phyloP scores from a whole-genome alignment of 2,113 vertebrate species.

The Alouatta palliata region DNA sequence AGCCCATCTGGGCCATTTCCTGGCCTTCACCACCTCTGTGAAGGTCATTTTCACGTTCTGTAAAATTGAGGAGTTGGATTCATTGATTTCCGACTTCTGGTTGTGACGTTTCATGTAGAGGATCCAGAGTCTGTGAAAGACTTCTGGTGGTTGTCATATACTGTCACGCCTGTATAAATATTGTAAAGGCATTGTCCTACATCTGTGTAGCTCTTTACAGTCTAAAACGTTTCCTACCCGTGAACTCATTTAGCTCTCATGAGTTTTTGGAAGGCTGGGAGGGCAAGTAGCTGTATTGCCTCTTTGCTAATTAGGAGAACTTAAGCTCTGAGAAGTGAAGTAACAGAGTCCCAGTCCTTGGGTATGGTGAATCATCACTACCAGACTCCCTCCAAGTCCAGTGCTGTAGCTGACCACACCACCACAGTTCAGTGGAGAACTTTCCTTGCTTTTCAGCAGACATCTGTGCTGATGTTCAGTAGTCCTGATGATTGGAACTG shows the following conservation, averaged over 20 bases:
- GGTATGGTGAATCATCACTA: not conserved
- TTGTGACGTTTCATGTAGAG: not conserved
- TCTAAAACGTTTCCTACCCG: not conserved
- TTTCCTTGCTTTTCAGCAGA: not conserved
- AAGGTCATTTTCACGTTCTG: not conserved
- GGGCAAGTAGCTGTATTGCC: not conserved
- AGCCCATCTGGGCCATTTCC: not conserved
- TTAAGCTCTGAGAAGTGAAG: not conserved
- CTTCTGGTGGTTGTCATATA: not conserved
- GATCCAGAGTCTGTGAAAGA: not conserved
- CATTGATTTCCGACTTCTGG: not conserved
- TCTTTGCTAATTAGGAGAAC: not conserved
- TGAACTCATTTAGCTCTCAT: not conserved
- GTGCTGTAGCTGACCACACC: not conserved
- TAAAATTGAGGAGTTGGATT: not conserved
- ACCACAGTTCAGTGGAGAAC: not conserved
- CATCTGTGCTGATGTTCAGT: not conserved
- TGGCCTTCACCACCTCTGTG: not conserved
- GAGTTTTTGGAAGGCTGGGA: not conserved
- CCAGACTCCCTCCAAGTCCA: not conserved
- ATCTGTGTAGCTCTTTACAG: not conserved
- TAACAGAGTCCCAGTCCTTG: not conserved
- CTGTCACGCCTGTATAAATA: not conserved
- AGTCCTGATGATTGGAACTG: not conserved
- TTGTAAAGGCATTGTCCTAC: rapidly evolving